Base-by-base conservation (phyloP, 2,888 invertebrate genomes). In the Bombylius discolor region DNA sequence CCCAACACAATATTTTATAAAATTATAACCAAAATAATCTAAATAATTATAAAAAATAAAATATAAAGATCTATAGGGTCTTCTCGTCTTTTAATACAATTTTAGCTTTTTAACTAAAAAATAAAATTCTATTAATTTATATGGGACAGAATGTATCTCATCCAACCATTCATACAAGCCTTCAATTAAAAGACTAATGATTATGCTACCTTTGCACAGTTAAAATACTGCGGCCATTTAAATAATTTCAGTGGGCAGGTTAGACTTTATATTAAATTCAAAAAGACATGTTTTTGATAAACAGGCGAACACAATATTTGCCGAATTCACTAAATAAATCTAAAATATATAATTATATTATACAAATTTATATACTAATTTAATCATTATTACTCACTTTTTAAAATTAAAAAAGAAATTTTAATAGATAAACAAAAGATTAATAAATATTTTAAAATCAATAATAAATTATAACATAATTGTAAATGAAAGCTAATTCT, bases 141-240 rank as follows among this genome's bases (percentile, higher is more conserved):
- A 75, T 77, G 62, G 73, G 82, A 83, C 79, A 82, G 78, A 68
- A 68, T 71, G 77, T 80, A 78, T 78, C 65, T 82, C 79, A 81
- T 84, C 71, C 72, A 81, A 79, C 81, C 84, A 67, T 86, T 86
- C 84, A 87, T 87, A 76, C 84, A 71, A 85, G 85, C 79, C 81
- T 79, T 71, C 77, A 86, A 83, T 87, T 83, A 87, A 85, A 78
- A 83, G 80, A 82, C 84, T 81, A 85, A 77, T 82, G 76, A 82
- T 85, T 85, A 83, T 83, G 84, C 83, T 86, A 85, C 84, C 83
- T 85, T 85, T 79, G 83, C 79, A 85, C 83, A 80, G 82, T 85
- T 78, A 84, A 77, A 70, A 79, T 85, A 84, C 83, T 80, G 84
- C 85, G 81, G 84, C 85, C 81, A 81, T 86, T 86, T 75, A 85